Evolutionary conservation across 2,888 invertebrate species (phyloP), one percentile per base, ranked within the genome.

Genomic region (Camptogramma bilineatum): DNA sequence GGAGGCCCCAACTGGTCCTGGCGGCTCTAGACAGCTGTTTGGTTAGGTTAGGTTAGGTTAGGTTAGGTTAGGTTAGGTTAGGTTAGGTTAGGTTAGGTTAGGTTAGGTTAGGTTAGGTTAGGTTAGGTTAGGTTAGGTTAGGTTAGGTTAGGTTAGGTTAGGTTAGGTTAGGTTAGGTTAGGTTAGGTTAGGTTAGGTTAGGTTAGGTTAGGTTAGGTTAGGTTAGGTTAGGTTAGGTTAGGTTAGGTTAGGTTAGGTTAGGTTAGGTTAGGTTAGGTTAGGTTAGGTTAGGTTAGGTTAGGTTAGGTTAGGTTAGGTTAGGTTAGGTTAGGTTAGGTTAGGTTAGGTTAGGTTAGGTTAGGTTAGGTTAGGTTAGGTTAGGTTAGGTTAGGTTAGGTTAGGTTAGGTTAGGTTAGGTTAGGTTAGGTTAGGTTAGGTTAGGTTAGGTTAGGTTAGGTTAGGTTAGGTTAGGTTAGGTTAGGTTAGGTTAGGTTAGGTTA

Each of bases 31-130:
- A 31, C 10, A 31, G 10, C 31, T 31, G n/a, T n/a, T 64, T 60
- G 60, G 64, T 56, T 60, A 64, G 60, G 59, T 56, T 64, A 56
- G 60, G 55, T 54, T 47, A 39, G 55, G 51, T 50, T 51, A 57
- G 55, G 63, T 58, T 62, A 69, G 65, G 65, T 63, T 63, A 65
- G 68, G 68, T 66, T 66, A 66, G 65, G 65, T 63, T 63, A 65
- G 68, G 68, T 60, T 63, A 63, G 63, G 68, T 63, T 66, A 63
- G 68, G 63, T 62, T 34, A 34, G 34, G 34, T 34, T 34, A 34
- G 34, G 34, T 34, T 34, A 34, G 34, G 34, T 34, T 34, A 13
- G 34, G 34, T 34, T 34, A 34, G 34, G 34, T 34, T 34, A 34
- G 34, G 34, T 34, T 34, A 34, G 34, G 34, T 34, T 34, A 34